Base-by-base conservation (phyloP, 2,888 invertebrate genomes). In the Agapostemon virescens region DNA sequence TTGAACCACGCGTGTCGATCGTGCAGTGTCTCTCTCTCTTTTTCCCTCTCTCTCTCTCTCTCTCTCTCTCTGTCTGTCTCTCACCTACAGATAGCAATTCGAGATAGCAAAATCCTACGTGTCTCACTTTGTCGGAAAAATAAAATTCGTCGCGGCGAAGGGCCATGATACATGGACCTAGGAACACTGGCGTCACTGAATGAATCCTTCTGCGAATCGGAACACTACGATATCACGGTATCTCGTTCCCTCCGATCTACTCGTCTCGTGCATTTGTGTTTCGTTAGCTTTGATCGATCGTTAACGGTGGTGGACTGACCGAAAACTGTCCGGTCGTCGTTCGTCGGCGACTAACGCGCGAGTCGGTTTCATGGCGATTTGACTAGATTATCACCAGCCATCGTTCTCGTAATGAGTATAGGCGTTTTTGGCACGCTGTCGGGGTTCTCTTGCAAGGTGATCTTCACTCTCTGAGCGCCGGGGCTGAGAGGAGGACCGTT, bases 391-490 rank as follows among this genome's bases (percentile, higher is more conserved):
- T 96, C 96, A 85, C 96, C 97, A 82, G 96, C 96, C 91, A 96
- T 96, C 69, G 96, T 95, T 92, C 96, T 95, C 89, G 96, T 96
- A 89, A 97, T 96, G 91, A 97, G 94, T 92, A 96, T 94, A 45
- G 97, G 97, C n/a, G 97, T 97, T 93, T 96, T 96, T 66, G 96
- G 97, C 68, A 94, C 92, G 74, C 94, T 94, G 90, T 96, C 96
- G 2, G 96, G 96, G 77, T 95, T 96, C 91, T 97, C 96, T 20
- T 96, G 94, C 90, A 96, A 93, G 92, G 95, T 96, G 85, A 97
- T 96, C 89, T 96, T 96, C 64, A 97, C 97, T 85, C 96, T 94
- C 80, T 96, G 96, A 89, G 96, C 95, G 89, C 95, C 96, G 0
- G 95, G 95, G 77, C 95, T 94, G 83, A 95, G 93, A 2, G 95